Evolutionary conservation across 2,888 invertebrate genomes (phyloP).

Genomic region (Oscheius sp.): DNA sequence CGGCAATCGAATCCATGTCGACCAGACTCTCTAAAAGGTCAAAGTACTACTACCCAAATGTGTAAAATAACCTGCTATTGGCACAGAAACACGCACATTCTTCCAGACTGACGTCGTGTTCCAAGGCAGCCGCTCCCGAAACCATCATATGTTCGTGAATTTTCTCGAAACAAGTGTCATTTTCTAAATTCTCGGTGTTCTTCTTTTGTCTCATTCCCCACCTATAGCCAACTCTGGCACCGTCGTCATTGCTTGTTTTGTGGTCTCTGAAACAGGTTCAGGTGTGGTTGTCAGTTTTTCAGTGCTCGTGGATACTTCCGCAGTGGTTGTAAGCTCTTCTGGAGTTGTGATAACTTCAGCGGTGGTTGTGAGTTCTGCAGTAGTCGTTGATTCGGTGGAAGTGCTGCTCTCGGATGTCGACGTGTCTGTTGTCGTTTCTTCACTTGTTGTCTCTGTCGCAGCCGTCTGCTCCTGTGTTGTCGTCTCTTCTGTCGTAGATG

Average conservation of each 20-base stretch:
- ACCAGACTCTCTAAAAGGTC: slow-evolving; percentile 58
- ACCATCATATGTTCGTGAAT: slow-evolving; percentile 62
- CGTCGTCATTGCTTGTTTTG: neutral
- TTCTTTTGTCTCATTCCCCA: neutral
- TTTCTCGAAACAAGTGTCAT: slow-evolving; percentile 59
- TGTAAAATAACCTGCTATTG: slow-evolving; percentile 58
- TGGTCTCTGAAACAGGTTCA: no score
- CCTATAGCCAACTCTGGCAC: neutral
- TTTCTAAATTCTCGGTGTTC: no score
- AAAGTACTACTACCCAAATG: neutral
- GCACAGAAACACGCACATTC: slow-evolving; percentile 73
- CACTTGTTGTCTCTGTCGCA: neutral
- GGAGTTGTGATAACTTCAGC: slow-evolving; percentile 18
- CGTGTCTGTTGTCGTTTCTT: neutral
- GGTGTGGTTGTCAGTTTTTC: neutral
- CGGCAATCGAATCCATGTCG: slow-evolving; percentile 71
- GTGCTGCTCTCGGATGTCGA: neutral
- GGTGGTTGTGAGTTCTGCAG: slow-evolving; percentile 9
- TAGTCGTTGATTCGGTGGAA: slow-evolving; percentile 26
- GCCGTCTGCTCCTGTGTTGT: neutral
- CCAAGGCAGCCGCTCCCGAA: slow-evolving; percentile 69
- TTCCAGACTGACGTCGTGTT: slow-evolving; percentile 67
- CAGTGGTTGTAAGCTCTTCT: neutral
- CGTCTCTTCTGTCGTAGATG: neutral
- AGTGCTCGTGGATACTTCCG: neutral